Percentiles rank a stretch among this genome's conserved stretches.
Evolutionary conservation across 2,797 vertebrate species (phyloP).

Genomic region (Nyctalus aviator): DNA sequence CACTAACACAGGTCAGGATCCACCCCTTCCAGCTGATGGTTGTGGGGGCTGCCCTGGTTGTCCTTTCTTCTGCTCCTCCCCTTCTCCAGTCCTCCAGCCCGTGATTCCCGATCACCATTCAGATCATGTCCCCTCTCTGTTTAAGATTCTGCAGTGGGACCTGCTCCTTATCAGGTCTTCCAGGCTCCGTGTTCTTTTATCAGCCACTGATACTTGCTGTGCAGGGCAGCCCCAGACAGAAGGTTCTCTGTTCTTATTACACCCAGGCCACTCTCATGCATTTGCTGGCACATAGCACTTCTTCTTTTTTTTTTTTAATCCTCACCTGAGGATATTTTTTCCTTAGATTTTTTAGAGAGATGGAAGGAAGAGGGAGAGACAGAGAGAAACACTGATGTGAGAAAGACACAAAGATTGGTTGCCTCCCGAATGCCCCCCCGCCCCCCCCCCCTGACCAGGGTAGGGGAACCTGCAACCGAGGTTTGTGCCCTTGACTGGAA

Average conservation of each 20-base stretch:
- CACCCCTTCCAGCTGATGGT: accelerated
- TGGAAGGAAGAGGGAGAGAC: too few species aligned
- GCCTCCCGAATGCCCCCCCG: too few species aligned
- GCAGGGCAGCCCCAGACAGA: neutral
- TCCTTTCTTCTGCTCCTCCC: neutral
- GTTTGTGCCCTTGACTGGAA: too few species aligned
- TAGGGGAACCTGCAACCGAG: too few species aligned
- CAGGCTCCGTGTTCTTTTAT: neutral
- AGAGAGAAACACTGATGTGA: too few species aligned
- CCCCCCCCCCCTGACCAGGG: too few species aligned
- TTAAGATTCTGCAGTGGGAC: neutral
- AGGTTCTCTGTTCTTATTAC: neutral
- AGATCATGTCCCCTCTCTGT: neutral
- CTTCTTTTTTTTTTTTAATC: too few species aligned
- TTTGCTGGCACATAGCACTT: accelerated
- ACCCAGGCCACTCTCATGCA: accelerated
- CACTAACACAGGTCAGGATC: neutral
- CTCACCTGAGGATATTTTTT: too few species aligned
- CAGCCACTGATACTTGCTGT: accelerated
- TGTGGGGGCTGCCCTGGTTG: neutral
- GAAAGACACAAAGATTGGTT: too few species aligned
- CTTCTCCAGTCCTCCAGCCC: neutral
- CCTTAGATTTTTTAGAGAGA: too few species aligned
- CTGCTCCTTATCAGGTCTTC: neutral
- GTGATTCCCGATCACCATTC: neutral